phyloP scores from a whole-genome alignment of 92 coral and sea anemone genomes.

The Zoanthus sansibaricus region DNA sequence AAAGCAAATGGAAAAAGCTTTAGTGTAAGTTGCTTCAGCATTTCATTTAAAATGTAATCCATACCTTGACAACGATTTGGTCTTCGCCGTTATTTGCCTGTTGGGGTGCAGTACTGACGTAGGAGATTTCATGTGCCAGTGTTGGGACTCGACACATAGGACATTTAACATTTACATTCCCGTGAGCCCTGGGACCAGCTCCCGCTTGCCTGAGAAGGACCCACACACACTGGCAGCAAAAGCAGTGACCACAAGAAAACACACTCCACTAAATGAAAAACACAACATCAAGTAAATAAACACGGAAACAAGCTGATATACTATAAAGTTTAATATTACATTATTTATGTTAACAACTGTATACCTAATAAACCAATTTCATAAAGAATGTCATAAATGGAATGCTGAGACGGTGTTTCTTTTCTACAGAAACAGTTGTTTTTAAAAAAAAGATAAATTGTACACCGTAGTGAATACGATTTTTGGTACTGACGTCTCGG shows the following conservation, averaged over 20 bases:
- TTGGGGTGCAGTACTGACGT: conserved; percentile 82
- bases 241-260: conserved; percentile 95
- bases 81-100: conserved; percentile 62
- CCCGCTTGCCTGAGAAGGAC: conserved; percentile 92
- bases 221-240: conserved; percentile 97
- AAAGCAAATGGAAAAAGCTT: too few species aligned
- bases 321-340: too few species aligned
- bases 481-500: too few species aligned
- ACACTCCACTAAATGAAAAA: conserved; percentile 91
- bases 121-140: conserved; percentile 90
- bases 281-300: neutral
- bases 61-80: conserved; percentile 82
- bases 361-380: too few species aligned
- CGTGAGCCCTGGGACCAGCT: conserved; percentile 76
- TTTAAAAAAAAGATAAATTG: too few species aligned
- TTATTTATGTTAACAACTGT: too few species aligned
- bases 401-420: too few species aligned
- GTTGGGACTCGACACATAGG: conserved; percentile 95
- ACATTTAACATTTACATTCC: conserved; percentile 88
- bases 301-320: neutral
- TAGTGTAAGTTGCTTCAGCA: neutral
- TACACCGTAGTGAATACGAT: too few species aligned
- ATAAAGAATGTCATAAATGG: too few species aligned
- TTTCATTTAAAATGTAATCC: neutral
- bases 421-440: too few species aligned